Base-by-base conservation (phyloP, 2,113 vertebrate species). In the Cyrtonyx montezumae region DNA sequence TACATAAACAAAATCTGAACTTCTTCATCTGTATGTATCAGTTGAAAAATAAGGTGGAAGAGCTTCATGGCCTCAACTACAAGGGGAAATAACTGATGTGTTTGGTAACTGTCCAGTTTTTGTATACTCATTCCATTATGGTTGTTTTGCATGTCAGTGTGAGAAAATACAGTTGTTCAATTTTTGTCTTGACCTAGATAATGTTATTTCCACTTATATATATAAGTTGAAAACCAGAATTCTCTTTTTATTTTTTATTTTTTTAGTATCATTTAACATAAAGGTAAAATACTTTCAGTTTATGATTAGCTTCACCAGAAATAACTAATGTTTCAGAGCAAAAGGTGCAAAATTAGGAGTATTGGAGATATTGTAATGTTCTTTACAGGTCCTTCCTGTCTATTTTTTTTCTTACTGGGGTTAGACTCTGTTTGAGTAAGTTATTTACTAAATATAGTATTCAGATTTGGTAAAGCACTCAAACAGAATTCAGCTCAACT, bases 1-100 rank as follows among this genome's bases (percentile, higher is more conserved):
- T 42, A 42, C 68, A 76, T n/a, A 82, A 69, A 69, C 8, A 77
- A 85, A 91, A 62, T 26, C 9, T 61, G 4, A 84, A 9, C 51
- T 63, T 79, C 34, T 69, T 79, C 32, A 86, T 13, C 13, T 55
- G 37, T 9, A 4, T 9, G 3, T 8, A 49, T 40, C n/a, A 37
- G 10, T 58, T 40, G 46, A 55, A 45, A 58, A 71, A 53, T 53
- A 55, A 48, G 8, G 23, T 79, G 30, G 73, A 76, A 84, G 8
- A 42, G 15, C 73, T 81, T 73, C 34, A 90, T 66, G 18, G 8
- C 13, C 36, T 68, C 0, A 0, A 25, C 1, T 8, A 53, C 20
- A 84, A 68, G 30, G 30, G 21, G 26, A 79, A 32, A 32, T 32
- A 8, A 40, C 25, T 40, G 40, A 88, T 34, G 18, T 71, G 4